These are phyloP conservation scores for Cyrtonyx montezumae DNA, from an alignment of 2,113 vertebrate genomes.

Conservation along the genomic window DNA sequence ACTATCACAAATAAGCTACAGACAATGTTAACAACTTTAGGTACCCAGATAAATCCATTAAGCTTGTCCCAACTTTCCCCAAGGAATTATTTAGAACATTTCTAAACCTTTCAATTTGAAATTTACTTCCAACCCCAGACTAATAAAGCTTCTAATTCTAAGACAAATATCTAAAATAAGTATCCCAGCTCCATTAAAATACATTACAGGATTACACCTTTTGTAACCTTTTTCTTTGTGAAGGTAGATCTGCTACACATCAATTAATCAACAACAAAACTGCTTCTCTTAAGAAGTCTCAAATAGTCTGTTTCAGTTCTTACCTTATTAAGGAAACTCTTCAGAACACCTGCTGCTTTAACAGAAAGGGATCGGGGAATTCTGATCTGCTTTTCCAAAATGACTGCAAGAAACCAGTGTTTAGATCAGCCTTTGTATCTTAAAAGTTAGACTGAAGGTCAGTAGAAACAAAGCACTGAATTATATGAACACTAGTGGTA, in stretches of 20 bases:
- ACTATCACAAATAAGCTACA: not conserved
- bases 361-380: conserved; percentile 98
- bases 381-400: conserved; percentile 98
- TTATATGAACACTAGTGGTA: not conserved
- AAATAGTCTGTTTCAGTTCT: not conserved
- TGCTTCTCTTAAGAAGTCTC: not conserved
- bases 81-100: not conserved
- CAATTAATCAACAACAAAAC: not conserved
- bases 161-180: not conserved
- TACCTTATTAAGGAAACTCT: conserved; percentile 99
- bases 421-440: not conserved
- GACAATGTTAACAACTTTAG: not conserved
- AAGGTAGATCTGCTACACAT: not conserved
- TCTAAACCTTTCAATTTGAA: not conserved
- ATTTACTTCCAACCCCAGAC: not conserved
- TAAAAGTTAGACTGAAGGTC: not conserved
- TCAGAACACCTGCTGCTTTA: conserved; percentile 97
- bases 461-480: not conserved
- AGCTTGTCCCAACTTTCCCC: not conserved
- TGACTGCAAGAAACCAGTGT: conserved; percentile 82
- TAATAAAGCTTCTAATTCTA: not conserved
- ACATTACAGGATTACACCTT: not conserved
- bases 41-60: not conserved
- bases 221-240: not conserved
- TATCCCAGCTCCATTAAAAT: not conserved